Evolutionary conservation across 2,888 invertebrate species (phyloP).

Genomic region (Epirrhoe tristata): DNA sequence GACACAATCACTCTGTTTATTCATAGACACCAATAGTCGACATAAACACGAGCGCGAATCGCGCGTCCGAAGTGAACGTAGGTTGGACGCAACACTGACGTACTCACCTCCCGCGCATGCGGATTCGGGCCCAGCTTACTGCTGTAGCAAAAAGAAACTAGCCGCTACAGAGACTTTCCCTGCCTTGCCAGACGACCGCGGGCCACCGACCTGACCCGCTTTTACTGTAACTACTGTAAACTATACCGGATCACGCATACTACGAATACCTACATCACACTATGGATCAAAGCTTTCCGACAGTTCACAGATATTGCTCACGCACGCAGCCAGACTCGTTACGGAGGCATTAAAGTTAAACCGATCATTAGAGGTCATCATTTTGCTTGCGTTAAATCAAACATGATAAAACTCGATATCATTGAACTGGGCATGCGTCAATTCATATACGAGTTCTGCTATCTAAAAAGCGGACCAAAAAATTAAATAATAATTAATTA

Average conservation of each 20-base stretch:
- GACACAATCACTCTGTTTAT: conserved; percentile 63
- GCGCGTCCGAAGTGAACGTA: conserved; percentile 84
- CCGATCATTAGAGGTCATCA: conserved; percentile 28
- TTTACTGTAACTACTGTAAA: conserved; percentile 62
- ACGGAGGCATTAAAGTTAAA: conserved; percentile 18
- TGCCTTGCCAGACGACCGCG: conserved; percentile 53
- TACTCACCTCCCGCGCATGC: conserved; percentile 73
- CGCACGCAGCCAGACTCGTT: conserved; percentile 14
- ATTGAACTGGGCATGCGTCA: conserved; percentile 32
- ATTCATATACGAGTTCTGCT: conserved; percentile 27
- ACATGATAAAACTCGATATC: conserved; percentile 33
- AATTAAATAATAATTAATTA: conserved; percentile 24
- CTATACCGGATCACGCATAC: conserved; percentile 43
- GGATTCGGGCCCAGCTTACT: conserved; percentile 64
- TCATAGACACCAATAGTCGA: conserved; percentile 64
- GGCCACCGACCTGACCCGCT: conserved; percentile 76
- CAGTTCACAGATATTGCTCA: conserved; percentile 22
- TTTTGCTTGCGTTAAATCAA: conserved; percentile 32
- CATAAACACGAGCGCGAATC: conserved; percentile 67
- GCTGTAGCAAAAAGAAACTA: conserved; percentile 77
- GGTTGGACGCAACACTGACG: conserved; percentile 79
- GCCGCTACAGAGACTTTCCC: conserved; percentile 76
- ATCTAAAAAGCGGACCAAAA: conserved; percentile 30
- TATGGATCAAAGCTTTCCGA: conserved; percentile 44
- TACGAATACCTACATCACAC: conserved; percentile 11